A percentile compares a stretch with the other conserved stretches of the same genome.
These are phyloP conservation scores for Rhadinocentrus ornatus DNA, from an alignment of 2,797 vertebrate species.

Conservation along the genomic window DNA sequence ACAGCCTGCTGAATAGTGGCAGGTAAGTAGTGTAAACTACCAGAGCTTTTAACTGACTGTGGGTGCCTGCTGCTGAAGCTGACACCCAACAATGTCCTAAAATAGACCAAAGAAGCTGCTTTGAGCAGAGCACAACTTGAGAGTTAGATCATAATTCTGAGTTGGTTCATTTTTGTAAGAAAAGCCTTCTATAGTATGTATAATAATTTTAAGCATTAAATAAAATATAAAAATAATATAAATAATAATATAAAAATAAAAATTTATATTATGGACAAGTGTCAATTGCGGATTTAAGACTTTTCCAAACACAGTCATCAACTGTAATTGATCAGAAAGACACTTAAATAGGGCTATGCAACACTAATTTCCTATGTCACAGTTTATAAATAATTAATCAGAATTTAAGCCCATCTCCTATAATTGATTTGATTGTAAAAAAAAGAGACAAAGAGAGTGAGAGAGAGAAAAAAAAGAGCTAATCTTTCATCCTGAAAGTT, in stretches of 20 bases:
- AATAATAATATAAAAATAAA: too few species aligned
- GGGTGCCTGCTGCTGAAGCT: not conserved
- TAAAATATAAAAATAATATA: not conserved
- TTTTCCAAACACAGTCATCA: not conserved
- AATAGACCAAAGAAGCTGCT: constrained; percentile 8
- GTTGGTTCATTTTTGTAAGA: not conserved
- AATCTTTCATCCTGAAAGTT: too few species aligned
- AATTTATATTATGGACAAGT: too few species aligned
- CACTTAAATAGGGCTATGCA: too few species aligned
- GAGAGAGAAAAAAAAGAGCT: too few species aligned
- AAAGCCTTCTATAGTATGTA: not conserved
- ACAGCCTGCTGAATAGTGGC: not conserved
- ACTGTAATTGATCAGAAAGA: not conserved
- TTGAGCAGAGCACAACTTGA: not conserved
- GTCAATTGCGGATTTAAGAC: not conserved
- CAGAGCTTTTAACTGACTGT: constrained; percentile 1
- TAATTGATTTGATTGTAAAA: too few species aligned
- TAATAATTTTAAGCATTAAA: not conserved
- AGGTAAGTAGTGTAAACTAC: not conserved
- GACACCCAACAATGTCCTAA: not conserved
- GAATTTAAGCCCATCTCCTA: too few species aligned
- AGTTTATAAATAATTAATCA: too few species aligned
- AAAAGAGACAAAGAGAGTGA: too few species aligned
- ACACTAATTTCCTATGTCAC: not conserved
- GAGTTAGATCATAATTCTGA: not conserved